These are phyloP conservation scores for Seladonia tumulorum DNA, from an alignment of 2,888 invertebrate genomes.

Conservation along the genomic window DNA sequence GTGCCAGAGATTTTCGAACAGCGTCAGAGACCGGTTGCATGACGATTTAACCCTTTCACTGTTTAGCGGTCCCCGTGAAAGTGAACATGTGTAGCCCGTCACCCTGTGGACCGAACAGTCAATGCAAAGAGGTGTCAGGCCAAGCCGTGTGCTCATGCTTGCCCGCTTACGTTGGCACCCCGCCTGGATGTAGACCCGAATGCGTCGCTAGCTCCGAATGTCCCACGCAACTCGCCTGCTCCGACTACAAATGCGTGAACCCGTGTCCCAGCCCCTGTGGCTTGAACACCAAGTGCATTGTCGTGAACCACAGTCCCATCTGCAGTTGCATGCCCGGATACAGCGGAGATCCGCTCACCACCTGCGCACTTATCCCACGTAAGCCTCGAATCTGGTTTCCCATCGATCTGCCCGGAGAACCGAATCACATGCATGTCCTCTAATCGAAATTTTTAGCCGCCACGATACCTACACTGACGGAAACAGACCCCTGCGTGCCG, in stretches of 20 bases:
- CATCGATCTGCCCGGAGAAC: background rate
- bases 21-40: background rate
- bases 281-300: conserved; percentile 85
- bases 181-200: conserved; percentile 89
- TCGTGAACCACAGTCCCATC: conserved; percentile 85
- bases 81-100: conserved; percentile 87
- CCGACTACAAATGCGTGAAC: conserved; percentile 88
- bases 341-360: conserved; percentile 85
- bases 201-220: conserved; percentile 89
- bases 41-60: background rate
- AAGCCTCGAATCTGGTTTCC: conserved; percentile 61
- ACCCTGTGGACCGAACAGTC: conserved; percentile 89
- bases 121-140: conserved; percentile 87
- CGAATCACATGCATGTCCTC: background rate
- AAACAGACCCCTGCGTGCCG: conserved; percentile 87
- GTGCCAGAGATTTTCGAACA: background rate
- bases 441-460: conserved; percentile 84
- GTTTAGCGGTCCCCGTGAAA: conserved; percentile 59
- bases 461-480: conserved; percentile 84
- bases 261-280: conserved; percentile 88
- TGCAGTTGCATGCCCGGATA: conserved; percentile 85
- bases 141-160: conserved; percentile 88
- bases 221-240: conserved; percentile 86
- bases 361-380: conserved; percentile 80
- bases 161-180: conserved; percentile 86